Evolutionary conservation across 2,797 vertebrate species (phyloP), one percentile per base, ranked within the genome.

Genomic region (Pangasius sanitwongsei): DNA sequence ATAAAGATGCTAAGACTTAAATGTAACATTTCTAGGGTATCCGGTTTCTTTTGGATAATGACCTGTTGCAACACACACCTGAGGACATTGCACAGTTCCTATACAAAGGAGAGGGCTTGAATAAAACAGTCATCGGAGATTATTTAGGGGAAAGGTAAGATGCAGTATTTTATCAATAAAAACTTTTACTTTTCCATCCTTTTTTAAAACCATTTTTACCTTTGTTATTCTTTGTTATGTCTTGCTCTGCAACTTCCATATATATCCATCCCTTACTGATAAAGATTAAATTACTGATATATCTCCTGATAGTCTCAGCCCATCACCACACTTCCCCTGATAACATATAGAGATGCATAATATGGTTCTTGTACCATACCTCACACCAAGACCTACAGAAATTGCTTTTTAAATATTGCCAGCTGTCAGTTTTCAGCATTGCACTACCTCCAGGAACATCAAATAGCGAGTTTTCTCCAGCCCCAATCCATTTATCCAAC

Each of bases 121-220:
- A 99, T 96, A 99, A 99, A 96, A 99, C 98, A 0, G 98, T 97
- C 91, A 99, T 99, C 25, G 98, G 98, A 88, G 98, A 99, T 96
- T 99, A 99, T 94, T 96, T 99, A 85, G 98, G 98, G 48, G 98
- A 99, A 94, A 96, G 98, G 98, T 98, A 94, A 97, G 95, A 87
- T 77, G 37, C 77, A 82, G 53, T 13, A 44, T 77, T 87, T 78
- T 34, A 23, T 70, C 57, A 81, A 18, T 9, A 63, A 77, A 81
- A 89, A 3, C 6, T 1, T 78, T 9, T 57, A 28, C 11, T 6
- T 41, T 41, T 72, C 31, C 6, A 7, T 61, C 6, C 23, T 65
- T 12, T 37, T 48, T 48, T 28, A 11, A 48, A 74, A 75, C 2
- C 1, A 72, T 41, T 9, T 72, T 37, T 72, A 72, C 34, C 20